Conservation (phyloP, 2,888 invertebrate genomes). For the Hoplodrina blanda region DNA sequence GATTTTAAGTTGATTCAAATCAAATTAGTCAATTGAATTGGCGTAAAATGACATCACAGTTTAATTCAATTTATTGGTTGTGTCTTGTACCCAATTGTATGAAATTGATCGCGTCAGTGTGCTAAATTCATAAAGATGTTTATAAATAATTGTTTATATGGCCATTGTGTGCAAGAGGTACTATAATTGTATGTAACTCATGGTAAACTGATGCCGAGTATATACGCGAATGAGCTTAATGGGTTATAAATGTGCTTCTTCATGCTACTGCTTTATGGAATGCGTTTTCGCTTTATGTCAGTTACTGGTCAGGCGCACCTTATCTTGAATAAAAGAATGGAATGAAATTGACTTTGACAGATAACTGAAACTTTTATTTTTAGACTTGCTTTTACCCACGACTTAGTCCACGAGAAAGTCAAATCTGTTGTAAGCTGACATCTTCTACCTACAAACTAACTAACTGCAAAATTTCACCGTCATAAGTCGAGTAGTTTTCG, state of each 20-base stretch:
- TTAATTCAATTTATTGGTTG: too few species aligned
- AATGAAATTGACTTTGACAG: not conserved
- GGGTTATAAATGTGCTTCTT: constrained; percentile 16
- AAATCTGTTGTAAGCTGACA: too few species aligned
- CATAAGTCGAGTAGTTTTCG: too few species aligned
- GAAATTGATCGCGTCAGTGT: not conserved
- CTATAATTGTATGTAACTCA: constrained; percentile 18
- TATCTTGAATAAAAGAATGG: not conserved
- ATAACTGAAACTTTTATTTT: not conserved
- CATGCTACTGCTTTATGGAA: constrained; percentile 29
- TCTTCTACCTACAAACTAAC: too few species aligned
- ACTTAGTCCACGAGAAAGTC: too few species aligned
- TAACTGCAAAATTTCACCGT: too few species aligned
- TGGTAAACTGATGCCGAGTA: constrained; percentile 40
- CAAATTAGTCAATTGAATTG: too few species aligned
- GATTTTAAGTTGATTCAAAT: too few species aligned
- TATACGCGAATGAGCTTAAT: constrained; percentile 6
- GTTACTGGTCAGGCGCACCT: not conserved
- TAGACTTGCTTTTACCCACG: not conserved
- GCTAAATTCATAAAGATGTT: not conserved
- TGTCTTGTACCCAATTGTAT: too few species aligned
- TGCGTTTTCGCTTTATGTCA: constrained; percentile 16
- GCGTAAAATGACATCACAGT: too few species aligned
- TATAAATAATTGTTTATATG: constrained; percentile 5
- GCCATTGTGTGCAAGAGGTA: constrained; percentile 43